Base-by-base conservation (phyloP, 2,888 invertebrate genomes). In the Torymus auratus region DNA sequence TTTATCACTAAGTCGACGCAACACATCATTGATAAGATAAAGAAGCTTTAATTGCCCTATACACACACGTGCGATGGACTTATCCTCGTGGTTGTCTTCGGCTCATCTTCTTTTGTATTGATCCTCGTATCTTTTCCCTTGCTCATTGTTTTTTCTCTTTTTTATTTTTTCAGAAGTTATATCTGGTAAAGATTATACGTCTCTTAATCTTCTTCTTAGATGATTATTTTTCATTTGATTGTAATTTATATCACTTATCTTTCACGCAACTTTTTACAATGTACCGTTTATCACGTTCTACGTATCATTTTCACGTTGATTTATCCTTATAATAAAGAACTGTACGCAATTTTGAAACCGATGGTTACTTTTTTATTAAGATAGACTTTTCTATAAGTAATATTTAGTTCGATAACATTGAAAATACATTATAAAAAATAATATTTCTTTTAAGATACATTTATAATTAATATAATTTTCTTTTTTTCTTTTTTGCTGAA, bases 11-110 rank as follows among this genome's bases (percentile, higher is more conserved):
- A 28, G 17, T 50, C 62, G 23, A 41, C n/a, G 65, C 1, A 14
- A n/a, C 10, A 64, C 28, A 28, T 28, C 28, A 5, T 28, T 56
- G 56, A 74, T 74, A 72, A 62, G 72, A 72, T 72, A 72, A 61
- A 50, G 56, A 20, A 58, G 20, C 61, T 14, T 20, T 71, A 60
- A 62, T 65, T 65, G 50, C 28, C n/a, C n/a, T 28, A 28, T 4
- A 28, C 28, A 28, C 28, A 53, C 17, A 17, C 20, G 23, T 7
- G n/a, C 56, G n/a, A n/a, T 65, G n/a, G 41, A 1, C 15, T 55
- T 73, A 2, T 60, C 13, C 23, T 3, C 23, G 23, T 28, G 1
- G 2, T 28, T 28, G 2, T 28, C 5, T 28, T 28, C 28, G 5
- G 28, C 28, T 28, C 28, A 28, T 61, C 11, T 64, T 65, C 28